These are phyloP conservation scores for Equus przewalskii DNA, from an alignment of 2,113 vertebrate species.

Conservation along the genomic window DNA sequence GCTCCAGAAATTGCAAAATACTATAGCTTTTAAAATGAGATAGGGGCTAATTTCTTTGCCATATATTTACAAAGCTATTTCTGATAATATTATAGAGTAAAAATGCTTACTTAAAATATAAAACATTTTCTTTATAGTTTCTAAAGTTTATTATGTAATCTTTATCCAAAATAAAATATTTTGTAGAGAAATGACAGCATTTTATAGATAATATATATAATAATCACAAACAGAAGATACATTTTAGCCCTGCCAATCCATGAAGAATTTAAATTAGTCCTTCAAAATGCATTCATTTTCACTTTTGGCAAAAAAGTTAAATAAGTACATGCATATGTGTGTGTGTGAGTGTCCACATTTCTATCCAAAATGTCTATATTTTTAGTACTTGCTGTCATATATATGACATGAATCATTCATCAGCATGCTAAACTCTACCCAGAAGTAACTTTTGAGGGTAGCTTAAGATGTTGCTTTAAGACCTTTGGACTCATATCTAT, in stretches of 20 bases:
- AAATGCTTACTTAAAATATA: not conserved
- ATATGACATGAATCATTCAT: not conserved
- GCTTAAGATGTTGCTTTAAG: not conserved
- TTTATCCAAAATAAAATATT: not conserved
- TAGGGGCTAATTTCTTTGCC: not conserved
- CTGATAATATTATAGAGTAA: not conserved
- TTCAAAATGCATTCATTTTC: not conserved
- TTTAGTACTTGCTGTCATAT: not conserved
- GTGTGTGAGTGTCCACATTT: rapidly evolving
- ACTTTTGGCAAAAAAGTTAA: not conserved
- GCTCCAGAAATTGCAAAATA: not conserved
- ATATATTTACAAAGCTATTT: not conserved
- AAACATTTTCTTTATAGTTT: not conserved
- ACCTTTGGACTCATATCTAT: not conserved
- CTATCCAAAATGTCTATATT: not conserved
- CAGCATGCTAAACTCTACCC: not conserved
- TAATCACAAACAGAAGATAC: not conserved
- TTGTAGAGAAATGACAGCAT: not conserved
- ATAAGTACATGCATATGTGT: not conserved
- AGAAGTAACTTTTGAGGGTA: not conserved
- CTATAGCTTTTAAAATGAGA: not conserved
- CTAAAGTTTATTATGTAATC: not conserved
- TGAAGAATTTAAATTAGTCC: not conserved
- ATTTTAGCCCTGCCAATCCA: not conserved
- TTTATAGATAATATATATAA: not conserved